Percentiles rank a stretch among this genome's conserved stretches.
Evolutionary conservation across 2,797 vertebrate genomes (phyloP).

Genomic region (Clamator glandarius): DNA sequence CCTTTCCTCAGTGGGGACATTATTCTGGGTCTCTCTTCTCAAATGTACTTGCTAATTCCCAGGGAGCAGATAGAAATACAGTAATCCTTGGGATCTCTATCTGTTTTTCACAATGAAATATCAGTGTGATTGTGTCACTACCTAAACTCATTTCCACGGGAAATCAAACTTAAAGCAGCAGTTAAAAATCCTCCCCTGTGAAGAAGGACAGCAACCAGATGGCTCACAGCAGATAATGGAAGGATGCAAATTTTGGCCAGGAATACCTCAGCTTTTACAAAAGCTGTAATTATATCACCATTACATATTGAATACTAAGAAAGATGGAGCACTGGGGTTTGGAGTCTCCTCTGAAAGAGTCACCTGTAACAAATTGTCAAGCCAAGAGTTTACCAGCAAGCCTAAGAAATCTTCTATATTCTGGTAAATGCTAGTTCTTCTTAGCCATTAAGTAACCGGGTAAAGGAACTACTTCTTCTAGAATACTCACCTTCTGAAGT

Average conservation of each 20-base stretch:
- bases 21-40: not conserved
- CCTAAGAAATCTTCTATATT: not conserved
- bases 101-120: not conserved
- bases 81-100: not conserved
- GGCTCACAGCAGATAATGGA: conserved; percentile 25
- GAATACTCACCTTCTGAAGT: not conserved
- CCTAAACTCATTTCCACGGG: not conserved
- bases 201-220: not conserved
- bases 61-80: not conserved
- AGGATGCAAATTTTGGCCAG: conserved; percentile 9
- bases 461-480: not conserved
- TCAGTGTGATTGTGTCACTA: not conserved
- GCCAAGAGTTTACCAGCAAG: not conserved
- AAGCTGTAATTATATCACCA: not conserved
- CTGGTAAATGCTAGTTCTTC: not conserved
- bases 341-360: not conserved
- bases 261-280: conserved; percentile 8
- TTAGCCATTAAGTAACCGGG: not conserved
- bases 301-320: not conserved
- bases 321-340: not conserved
- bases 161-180: conserved; percentile 17
- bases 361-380: conserved; percentile 6
- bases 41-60: not conserved
- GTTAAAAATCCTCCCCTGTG: not conserved
- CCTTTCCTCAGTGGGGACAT: not conserved